Evolutionary conservation across 2,888 invertebrate genomes (phyloP), one percentile per base, ranked within the genome.

Genomic region (Arenicola marina): DNA sequence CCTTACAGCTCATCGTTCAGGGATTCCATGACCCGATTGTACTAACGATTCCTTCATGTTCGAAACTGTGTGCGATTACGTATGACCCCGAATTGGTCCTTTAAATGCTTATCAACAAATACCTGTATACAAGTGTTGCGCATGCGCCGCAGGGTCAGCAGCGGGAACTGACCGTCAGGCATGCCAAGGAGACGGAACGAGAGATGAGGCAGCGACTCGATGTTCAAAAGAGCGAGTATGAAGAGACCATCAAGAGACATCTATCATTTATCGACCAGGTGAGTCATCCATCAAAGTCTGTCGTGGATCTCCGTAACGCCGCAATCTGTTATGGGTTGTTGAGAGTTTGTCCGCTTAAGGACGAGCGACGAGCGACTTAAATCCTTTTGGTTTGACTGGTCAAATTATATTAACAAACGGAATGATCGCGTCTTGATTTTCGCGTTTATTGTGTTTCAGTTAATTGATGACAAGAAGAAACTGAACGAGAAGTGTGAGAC

Each of bases 191-290:
- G 63, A 78, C 82, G 32, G 83, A 83, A 51, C 76, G 76, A 59
- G 83, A 83, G 64, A 80, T 82, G 80, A 81, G 78, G 65, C 78
- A 77, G 61, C 67, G 81, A 48, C 67, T 83, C 29, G 78, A 80
- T 67, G 69, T 78, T 11, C 83, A 84, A 74, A 82, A 83, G 65
- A 78, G 78, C 33, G 81, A 83, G 65, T 83, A 83, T 70, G 83
- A 84, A 61, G 78, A 80, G 56, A 77, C 83, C 4, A 78, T 84
- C 38, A 82, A 83, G 63, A 69, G 83, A 61, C 83, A 84, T 70
- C 72, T 83, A n/a, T 74, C 77, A 24, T 83, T 84, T 63, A 84
- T 84, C 59, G 84, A 84, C 69, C 84, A 84, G 76, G 82, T 81
- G 67, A 44, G 45, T 57, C 26, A n/a, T n/a, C n/a, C n/a, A n/a